Evolutionary conservation across 1,140 invertebrate species (phyloP).

Genomic region (Samia ricini): DNA sequence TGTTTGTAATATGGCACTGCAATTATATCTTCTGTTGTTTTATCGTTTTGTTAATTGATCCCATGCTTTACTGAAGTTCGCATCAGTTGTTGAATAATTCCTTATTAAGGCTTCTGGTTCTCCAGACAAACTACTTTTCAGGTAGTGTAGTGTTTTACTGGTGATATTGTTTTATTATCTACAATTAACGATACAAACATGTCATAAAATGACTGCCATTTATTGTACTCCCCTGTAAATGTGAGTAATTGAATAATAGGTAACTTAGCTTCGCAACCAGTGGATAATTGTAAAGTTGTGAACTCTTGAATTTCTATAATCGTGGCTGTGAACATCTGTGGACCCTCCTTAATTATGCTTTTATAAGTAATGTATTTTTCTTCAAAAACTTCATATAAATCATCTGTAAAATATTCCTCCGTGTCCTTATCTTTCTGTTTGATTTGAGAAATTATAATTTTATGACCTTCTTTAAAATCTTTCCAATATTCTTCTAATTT

Average conservation of each 20-base stretch:
- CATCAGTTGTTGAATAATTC: constrained; percentile 2
- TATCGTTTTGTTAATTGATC: constrained; percentile 2
- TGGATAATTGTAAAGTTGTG: too few relatives aligned
- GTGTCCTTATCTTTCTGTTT: not conserved
- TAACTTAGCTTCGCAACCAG: too few relatives aligned
- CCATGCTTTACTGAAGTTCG: constrained; percentile 19
- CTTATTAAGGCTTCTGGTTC: constrained; percentile 20
- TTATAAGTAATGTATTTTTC: constrained; percentile 16
- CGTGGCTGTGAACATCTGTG: not conserved
- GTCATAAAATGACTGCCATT: constrained; percentile 23
- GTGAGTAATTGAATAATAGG: constrained; percentile 2
- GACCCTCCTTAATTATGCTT: not conserved
- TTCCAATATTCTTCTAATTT: constrained; percentile 13
- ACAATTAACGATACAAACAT: constrained; percentile 22
- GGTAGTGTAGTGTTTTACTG: constrained; percentile 14
- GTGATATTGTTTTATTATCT: too few relatives aligned
- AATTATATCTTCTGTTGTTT: constrained; percentile 1
- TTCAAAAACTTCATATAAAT: constrained; percentile 16
- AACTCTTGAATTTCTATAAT: too few relatives aligned
- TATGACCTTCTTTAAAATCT: constrained; percentile 11
- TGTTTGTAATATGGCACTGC: not conserved
- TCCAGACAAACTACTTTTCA: constrained; percentile 14
- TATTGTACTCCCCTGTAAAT: constrained; percentile 16
- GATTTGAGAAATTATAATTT: not conserved
- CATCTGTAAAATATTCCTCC: constrained; percentile 9